Conservation (phyloP, 2,888 invertebrate genomes). For the Scaptomyza parva region DNA sequence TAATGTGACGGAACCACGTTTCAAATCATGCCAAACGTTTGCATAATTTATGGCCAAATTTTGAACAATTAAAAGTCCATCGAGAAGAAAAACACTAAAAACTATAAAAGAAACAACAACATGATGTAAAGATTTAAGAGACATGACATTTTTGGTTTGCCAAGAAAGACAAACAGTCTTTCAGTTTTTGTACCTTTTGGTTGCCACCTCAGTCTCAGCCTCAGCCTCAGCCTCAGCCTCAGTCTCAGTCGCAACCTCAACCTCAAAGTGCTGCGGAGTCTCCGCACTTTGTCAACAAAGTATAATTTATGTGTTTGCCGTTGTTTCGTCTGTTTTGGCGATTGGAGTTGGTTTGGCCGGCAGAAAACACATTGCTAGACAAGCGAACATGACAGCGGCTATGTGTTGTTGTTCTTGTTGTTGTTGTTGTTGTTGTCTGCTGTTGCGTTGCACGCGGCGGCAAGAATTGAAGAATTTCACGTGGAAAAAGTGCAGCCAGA, state of each 20-base stretch:
- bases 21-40: conserved; percentile 61
- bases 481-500: conserved; percentile 72
- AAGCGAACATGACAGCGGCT: conserved; percentile 75
- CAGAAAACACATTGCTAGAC: conserved; percentile 65
- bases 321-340: conserved; percentile 39
- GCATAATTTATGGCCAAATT: conserved; percentile 64
- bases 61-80: conserved; percentile 72
- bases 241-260: not conserved
- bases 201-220: conserved; percentile 61
- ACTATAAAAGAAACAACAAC: not conserved
- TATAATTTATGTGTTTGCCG: conserved; percentile 72
- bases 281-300: conserved; percentile 70
- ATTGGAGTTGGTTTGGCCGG: conserved; percentile 49
- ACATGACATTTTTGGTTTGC: conserved; percentile 45
- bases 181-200: conserved; percentile 64
- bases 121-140: not conserved
- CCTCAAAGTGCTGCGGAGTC: conserved; percentile 26
- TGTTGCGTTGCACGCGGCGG: not conserved
- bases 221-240: conserved; percentile 41
- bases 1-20: conserved; percentile 63
- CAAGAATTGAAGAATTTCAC: conserved; percentile 69
- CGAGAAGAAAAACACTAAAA: conserved; percentile 19
- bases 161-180: conserved; percentile 59
- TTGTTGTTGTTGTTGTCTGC: not conserved
- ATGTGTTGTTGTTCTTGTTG: conserved; percentile 54